Percentiles rank a stretch among this genome's conserved stretches.
Conservation (phyloP, 2,888 invertebrate genomes). For the Melangyna quadrimaculata region DNA sequence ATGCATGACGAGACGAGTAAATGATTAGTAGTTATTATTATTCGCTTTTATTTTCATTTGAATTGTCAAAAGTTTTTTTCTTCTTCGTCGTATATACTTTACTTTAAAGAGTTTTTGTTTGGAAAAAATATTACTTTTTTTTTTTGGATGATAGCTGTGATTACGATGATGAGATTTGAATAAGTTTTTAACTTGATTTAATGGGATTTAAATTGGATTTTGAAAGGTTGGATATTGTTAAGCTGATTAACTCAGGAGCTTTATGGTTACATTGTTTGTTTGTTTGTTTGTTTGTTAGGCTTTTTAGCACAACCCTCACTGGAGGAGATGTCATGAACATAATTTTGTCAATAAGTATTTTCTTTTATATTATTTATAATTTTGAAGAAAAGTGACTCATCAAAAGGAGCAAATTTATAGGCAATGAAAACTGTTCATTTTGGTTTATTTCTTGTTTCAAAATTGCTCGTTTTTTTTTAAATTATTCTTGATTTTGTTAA, state of each 20-base stretch:
- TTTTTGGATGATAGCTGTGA: slow-evolving; percentile 27
- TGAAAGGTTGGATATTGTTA: slow-evolving; percentile 25
- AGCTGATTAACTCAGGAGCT: background rate
- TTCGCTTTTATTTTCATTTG: slow-evolving; percentile 61
- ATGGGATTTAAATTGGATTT: slow-evolving; percentile 55
- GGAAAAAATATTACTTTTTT: slow-evolving; percentile 17
- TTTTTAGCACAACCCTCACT: background rate
- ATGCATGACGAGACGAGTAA: slow-evolving; percentile 26
- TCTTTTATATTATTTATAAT: background rate
- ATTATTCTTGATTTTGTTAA: background rate
- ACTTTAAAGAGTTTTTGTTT: background rate
- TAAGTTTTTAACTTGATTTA: slow-evolving; percentile 60
- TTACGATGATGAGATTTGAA: slow-evolving; percentile 58
- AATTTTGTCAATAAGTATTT: background rate
- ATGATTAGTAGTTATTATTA: slow-evolving; percentile 54
- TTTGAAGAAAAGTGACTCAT: background rate
- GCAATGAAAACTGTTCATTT: background rate
- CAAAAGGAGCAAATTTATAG: background rate
- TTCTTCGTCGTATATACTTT: background rate
- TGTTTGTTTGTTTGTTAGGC: no score
- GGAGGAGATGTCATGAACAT: background rate
- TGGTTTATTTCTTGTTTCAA: background rate
- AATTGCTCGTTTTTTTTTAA: background rate
- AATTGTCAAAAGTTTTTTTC: slow-evolving; percentile 49
- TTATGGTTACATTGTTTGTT: background rate